phyloP scores from a whole-genome alignment of 2,113 vertebrate species.

The Paradisaea rubra region DNA sequence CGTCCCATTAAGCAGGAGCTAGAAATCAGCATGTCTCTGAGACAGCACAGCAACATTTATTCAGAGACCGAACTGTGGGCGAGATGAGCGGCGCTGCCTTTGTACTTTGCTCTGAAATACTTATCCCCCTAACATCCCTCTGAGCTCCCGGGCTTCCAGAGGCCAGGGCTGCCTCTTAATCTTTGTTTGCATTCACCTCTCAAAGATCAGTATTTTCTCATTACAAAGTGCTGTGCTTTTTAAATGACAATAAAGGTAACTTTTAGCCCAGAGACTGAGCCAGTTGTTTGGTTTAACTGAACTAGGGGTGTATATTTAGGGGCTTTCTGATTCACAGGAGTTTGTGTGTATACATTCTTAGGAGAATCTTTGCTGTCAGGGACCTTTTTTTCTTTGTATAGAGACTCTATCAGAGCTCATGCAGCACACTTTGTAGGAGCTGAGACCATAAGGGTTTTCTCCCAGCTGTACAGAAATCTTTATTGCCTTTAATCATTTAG shows the following conservation, averaged over 20 bases:
- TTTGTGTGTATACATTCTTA: not conserved
- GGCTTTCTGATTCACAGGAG: not conserved
- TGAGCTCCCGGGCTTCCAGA: conserved; percentile 5
- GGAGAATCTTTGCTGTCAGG: not conserved
- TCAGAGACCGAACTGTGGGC: conserved; percentile 1
- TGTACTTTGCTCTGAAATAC: conserved; percentile 44
- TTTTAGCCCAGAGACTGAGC: not conserved
- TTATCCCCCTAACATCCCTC: conserved; percentile 8
- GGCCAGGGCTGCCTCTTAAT: conserved; percentile 36
- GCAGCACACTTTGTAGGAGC: not conserved
- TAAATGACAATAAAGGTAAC: conserved; percentile 12
- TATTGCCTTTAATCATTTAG: conserved; percentile 14
- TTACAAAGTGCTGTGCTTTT: conserved; percentile 35
- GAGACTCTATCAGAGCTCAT: not conserved
- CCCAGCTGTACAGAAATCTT: not conserved
- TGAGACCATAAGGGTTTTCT: not conserved
- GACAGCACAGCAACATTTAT: conserved; percentile 19
- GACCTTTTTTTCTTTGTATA: not conserved
- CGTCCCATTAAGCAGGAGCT: conserved; percentile 34
- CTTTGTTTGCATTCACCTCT: conserved; percentile 43
- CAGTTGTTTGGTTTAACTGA: conserved; percentile 11
- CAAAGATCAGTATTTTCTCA: conserved; percentile 27
- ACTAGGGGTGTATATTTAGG: not conserved
- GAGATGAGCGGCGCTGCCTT: conserved; percentile 12
- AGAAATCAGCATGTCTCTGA: conserved; percentile 33